phyloP scores from a whole-genome alignment of 2,888 invertebrate species.

The Plagodis pulveraria region DNA sequence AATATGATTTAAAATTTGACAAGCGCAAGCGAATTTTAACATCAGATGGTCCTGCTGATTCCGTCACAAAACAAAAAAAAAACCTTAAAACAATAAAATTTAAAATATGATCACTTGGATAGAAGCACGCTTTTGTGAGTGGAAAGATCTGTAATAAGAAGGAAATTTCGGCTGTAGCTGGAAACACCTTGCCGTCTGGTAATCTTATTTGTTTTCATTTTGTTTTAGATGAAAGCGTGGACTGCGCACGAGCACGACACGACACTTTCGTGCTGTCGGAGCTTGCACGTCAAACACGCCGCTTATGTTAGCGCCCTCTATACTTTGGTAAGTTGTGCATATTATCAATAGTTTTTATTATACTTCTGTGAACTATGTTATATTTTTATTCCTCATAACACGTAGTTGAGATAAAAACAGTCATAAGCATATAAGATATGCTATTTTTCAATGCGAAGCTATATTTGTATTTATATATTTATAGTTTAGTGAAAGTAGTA shows the following conservation, averaged over 20 bases:
- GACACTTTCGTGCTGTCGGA: conserved; percentile 84
- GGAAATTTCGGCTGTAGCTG: not conserved
- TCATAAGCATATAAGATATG: not conserved
- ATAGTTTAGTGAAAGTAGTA: not conserved
- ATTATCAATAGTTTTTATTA: not conserved
- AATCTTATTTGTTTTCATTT: not conserved
- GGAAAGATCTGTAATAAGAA: too few relatives aligned
- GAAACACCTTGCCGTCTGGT: not conserved
- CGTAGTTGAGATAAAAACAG: not conserved
- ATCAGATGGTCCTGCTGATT: too few relatives aligned
- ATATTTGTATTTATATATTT: not conserved
- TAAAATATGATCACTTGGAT: too few relatives aligned
- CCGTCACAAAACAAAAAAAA: too few relatives aligned
- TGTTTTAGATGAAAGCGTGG: conserved; percentile 80
- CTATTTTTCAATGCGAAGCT: too few relatives aligned
- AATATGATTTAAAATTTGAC: too few relatives aligned
- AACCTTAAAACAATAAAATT: too few relatives aligned
- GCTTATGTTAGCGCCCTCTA: conserved; percentile 90
- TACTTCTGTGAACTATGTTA: not conserved
- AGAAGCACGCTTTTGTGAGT: too few relatives aligned
- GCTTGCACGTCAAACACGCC: conserved; percentile 89
- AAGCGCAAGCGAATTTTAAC: too few relatives aligned
- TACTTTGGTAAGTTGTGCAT: conserved; percentile 86
- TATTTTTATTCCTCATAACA: too few relatives aligned
- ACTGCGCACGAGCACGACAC: conserved; percentile 78